These are phyloP conservation scores for Drosophila mettleri DNA, from an alignment of 2,888 invertebrate genomes.

Conservation along the genomic window DNA sequence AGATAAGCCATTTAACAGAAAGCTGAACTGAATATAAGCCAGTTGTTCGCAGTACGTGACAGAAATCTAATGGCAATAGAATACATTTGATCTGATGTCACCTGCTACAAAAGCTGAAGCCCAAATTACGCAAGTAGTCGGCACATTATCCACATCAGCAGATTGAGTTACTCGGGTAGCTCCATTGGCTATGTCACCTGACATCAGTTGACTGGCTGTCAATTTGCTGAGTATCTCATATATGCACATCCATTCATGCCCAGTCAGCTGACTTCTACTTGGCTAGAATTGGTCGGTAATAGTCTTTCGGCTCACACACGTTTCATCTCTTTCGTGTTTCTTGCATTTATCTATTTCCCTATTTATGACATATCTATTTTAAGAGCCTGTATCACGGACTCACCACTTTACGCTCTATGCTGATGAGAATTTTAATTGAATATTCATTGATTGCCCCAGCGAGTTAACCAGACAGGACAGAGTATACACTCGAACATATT, in stretches of 20 bases:
- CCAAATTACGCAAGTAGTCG: constrained; percentile 45
- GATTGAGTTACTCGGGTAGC: constrained; percentile 31
- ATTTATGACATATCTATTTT: constrained; percentile 20
- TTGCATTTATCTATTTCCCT: constrained; percentile 67
- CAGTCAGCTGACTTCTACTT: constrained; percentile 9
- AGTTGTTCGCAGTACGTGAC: constrained; percentile 10
- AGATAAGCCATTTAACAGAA: constrained; percentile 41
- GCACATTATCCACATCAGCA: constrained; percentile 43
- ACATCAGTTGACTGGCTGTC: constrained; percentile 55
- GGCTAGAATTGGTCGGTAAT: constrained; percentile 9
- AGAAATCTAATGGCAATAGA: constrained; percentile 3
- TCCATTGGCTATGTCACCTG: constrained; percentile 37
- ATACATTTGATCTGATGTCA: constrained; percentile 4
- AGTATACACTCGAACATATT: background rate
- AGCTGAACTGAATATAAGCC: background rate
- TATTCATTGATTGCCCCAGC: constrained; percentile 28
- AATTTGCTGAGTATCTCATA: constrained; percentile 6
- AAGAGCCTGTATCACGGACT: constrained; percentile 1
- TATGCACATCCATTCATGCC: constrained; percentile 11
- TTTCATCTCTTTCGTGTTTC: constrained; percentile 10
- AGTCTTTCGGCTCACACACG: constrained; percentile 1
- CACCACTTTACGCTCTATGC: constrained; percentile 16
- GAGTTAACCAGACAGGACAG: constrained; percentile 11
- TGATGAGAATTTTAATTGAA: constrained; percentile 48
- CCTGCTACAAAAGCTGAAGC: constrained; percentile 5